phyloP scores from a whole-genome alignment of 2,888 invertebrate species.

The Copidosoma aretas region DNA sequence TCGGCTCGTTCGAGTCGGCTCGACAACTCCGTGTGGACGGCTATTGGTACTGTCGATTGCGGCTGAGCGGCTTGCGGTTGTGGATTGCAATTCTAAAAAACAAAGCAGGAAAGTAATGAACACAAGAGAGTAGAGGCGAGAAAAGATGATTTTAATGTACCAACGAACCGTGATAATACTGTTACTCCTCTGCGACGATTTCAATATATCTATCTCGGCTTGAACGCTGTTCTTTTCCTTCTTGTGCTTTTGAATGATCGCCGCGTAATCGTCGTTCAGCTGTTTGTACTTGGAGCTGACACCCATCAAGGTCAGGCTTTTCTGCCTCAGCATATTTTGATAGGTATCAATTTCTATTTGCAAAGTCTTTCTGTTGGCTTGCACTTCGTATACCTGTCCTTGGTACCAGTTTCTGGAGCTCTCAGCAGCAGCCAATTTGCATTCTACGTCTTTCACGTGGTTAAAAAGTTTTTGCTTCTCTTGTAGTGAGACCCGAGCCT shows the following conservation, averaged over 20 bases:
- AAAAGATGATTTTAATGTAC: too few relatives aligned
- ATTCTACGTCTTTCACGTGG: conserved; percentile 46
- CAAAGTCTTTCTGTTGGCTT: conserved; percentile 49
- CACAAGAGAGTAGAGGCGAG: too few relatives aligned
- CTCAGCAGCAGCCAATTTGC: conserved; percentile 45
- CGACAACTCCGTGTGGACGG: conserved; percentile 35
- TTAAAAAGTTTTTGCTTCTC: conserved; percentile 51
- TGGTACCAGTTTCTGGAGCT: conserved; percentile 54
- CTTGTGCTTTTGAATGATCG: conserved; percentile 44
- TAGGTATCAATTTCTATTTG: conserved; percentile 52
- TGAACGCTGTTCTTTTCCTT: conserved; percentile 45
- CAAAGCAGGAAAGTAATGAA: too few relatives aligned
- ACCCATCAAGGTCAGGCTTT: conserved; percentile 47
- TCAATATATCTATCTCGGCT: conserved; percentile 39
- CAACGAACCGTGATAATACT: too few relatives aligned
- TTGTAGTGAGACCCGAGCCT: conserved; percentile 49
- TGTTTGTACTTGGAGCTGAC: conserved; percentile 48
- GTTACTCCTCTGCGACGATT: not conserved
- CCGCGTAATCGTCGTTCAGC: conserved; percentile 45
- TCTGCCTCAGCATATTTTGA: conserved; percentile 48
- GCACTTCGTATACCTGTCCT: conserved; percentile 48
- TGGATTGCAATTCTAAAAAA: conserved; percentile 5
- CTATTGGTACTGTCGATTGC: conserved; percentile 27
- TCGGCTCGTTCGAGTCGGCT: conserved; percentile 47
- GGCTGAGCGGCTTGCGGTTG: too few relatives aligned